Base-by-base conservation (phyloP, 2,113 vertebrate species). In the rat (Rattus norvegicus) region DNA sequence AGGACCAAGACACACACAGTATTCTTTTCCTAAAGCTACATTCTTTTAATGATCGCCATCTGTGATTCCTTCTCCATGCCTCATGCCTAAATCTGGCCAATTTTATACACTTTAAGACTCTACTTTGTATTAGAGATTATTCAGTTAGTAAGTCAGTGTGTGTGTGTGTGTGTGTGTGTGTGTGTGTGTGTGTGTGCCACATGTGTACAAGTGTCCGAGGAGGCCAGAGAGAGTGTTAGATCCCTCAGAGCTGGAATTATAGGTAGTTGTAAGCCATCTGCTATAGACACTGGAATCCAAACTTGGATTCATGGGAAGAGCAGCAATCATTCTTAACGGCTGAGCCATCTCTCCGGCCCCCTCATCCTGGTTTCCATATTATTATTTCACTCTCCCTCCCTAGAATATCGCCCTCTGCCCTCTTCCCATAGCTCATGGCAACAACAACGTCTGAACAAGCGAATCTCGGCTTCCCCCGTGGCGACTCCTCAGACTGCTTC, bases 91-190 rank as follows among this genome's bases (percentile, higher is more conserved):
- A 1, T 54, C 52, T 83, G 43, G 43, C 4, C 85, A 65, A 52
- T 87, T 88, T 95, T 86, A 90, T 7, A 26, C 2, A 73, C 65
- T 84, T 91, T 75, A 61, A 79, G 79, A 26, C 17, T 93, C 28
- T 1, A 59, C 30, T 33, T 33, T 69, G 30, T 30, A 12, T 69
- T 69, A 33, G 33, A 5, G 65, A 33, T 69, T 69, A 33, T 69
- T 69, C 30, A 69, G 65, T 69, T 69, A 33, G 65, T 69, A 69
- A 69, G 28, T 69, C 14, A 33, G 30, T 8, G 47, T 52, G 14
- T 33, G 76, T 70, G 69, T 70, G 70, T 72, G 36, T 72, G 69
- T 70, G 69, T 72, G 69, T 70, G 69, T 70, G 33, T 70, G 69
- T 72, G 36, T 19, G 69, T 72, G 16, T 33, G 49, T 47, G 4